Evolutionary conservation across 1,140 invertebrate species (phyloP).

Genomic region (Nymphalis io): DNA sequence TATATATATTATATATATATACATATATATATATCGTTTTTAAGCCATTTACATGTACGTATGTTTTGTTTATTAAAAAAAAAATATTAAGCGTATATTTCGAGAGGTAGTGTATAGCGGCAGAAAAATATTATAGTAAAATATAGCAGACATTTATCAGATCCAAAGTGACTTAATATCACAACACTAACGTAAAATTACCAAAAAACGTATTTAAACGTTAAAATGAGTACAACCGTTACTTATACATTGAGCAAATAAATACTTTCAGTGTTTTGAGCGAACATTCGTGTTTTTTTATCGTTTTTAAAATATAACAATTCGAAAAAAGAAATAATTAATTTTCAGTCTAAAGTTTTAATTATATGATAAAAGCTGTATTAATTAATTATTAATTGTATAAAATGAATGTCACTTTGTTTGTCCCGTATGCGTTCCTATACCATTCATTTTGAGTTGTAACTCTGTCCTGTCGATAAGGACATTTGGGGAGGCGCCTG

Average conservation of each 20-base stretch:
- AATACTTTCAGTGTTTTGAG: neutral
- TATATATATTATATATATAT: too few relatives aligned
- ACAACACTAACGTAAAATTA: neutral
- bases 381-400: too few relatives aligned
- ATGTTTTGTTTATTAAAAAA: neutral
- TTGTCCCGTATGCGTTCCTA: too few relatives aligned
- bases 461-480: too few relatives aligned
- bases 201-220: neutral
- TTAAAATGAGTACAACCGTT: neutral
- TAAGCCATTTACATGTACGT: neutral
- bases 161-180: neutral
- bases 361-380: too few relatives aligned
- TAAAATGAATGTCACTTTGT: too few relatives aligned
- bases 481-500: too few relatives aligned
- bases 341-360: neutral
- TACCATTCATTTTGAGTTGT: too few relatives aligned
- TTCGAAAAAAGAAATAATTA: neutral
- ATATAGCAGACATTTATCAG: neutral
- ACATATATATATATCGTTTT: too few relatives aligned
- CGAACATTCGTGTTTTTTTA: neutral
- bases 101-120: slow-evolving; percentile 7
- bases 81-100: slow-evolving; percentile 7
- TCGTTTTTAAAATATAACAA: neutral
- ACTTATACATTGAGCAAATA: slow-evolving; percentile 4
- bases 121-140: slow-evolving; percentile 5